phyloP scores from a whole-genome alignment of 2,113 vertebrate genomes.

The Orthonyx spaldingii region DNA sequence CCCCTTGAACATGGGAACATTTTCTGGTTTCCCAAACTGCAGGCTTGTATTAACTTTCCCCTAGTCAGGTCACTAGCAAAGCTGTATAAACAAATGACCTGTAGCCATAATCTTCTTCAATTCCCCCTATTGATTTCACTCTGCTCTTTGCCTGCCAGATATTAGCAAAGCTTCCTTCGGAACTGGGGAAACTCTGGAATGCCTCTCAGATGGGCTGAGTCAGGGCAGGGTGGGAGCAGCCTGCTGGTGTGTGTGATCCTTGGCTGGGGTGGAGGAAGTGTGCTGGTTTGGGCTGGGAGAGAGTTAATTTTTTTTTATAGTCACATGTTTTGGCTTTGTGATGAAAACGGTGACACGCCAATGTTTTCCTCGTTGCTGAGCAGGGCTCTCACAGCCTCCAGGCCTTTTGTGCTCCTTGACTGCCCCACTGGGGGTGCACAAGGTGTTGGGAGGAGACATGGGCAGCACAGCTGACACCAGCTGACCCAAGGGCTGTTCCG shows the following conservation, averaged over 20 bases:
- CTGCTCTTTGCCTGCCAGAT: conserved; percentile 6
- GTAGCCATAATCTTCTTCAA: conserved; percentile 29
- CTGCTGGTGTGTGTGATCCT: neutral
- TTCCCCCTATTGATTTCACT: conserved; percentile 37
- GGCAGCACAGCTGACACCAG: neutral
- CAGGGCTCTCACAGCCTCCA: neutral
- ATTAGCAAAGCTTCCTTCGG: neutral
- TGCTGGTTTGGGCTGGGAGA: neutral
- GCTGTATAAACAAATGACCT: conserved; percentile 61
- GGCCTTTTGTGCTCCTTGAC: neutral
- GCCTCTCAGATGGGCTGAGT: neutral
- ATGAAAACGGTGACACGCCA: neutral
- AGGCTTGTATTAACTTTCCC: conserved; percentile 24
- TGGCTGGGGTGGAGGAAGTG: neutral
- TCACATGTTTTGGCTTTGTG: neutral
- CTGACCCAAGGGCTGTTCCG: neutral
- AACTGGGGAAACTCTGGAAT: neutral
- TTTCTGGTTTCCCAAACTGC: conserved; percentile 30
- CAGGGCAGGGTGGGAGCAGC: neutral
- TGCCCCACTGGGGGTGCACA: neutral
- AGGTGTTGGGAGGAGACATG: neutral
- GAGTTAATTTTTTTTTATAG: neutral
- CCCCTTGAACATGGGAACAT: neutral
- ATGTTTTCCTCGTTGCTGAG: neutral
- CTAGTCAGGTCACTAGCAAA: conserved; percentile 6